phyloP scores from a whole-genome alignment of 37 sponge, comb jelly and placozoan species.

The Beroe ovata region DNA sequence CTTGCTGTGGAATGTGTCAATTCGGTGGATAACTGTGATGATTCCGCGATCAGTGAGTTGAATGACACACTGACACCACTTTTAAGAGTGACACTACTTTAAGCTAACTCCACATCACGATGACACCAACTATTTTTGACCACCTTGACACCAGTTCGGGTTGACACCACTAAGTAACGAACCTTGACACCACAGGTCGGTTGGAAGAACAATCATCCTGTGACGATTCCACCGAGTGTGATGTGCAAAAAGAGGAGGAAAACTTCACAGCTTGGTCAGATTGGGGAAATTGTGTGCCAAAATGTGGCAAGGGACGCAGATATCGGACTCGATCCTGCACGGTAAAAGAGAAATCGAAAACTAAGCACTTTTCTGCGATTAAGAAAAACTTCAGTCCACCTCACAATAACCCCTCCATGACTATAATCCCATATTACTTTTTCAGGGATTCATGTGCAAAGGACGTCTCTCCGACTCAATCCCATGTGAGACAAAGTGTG shows the following conservation, averaged over 20 bases:
- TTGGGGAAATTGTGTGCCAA: not conserved
- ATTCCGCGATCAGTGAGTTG: not conserved
- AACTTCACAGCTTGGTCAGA: slow-evolving; percentile 4
- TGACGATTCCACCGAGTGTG: not conserved
- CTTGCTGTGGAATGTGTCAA: not conserved
- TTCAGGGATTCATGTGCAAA: slow-evolving; percentile 10
- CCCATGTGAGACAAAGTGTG: not conserved
- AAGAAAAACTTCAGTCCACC: too few species aligned
- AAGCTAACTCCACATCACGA: not conserved
- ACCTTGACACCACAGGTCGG: not conserved
- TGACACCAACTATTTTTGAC: too few species aligned
- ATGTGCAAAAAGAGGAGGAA: not conserved
- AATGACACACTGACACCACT: not conserved
- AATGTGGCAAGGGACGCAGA: not conserved
- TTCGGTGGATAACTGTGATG: not conserved
- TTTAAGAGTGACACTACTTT: not conserved
- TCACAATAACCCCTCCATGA: too few species aligned
- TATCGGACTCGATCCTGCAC: slow-evolving; percentile 16
- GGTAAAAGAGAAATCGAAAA: not conserved
- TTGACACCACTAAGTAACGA: not conserved
- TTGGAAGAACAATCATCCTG: not conserved
- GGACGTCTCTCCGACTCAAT: not conserved
- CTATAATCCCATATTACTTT: too few species aligned
- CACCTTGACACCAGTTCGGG: not conserved
- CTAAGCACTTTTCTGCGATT: too few species aligned